phyloP scores from a whole-genome alignment of 2,113 vertebrate genomes.

The Reinhardtius hippoglossoides region DNA sequence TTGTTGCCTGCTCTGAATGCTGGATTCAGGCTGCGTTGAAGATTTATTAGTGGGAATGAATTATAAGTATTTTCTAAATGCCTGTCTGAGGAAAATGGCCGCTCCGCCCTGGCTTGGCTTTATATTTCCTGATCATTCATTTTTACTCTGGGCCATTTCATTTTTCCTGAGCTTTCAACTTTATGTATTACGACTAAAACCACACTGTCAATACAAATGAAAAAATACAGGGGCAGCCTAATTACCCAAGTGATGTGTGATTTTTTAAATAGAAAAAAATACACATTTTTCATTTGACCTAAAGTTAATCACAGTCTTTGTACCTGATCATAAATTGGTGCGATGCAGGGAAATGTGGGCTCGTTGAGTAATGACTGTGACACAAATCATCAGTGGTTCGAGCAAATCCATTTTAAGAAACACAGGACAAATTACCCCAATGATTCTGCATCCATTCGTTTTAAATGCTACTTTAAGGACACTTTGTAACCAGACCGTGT shows the following conservation, averaged over 20 bases:
- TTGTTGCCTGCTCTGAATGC: not conserved
- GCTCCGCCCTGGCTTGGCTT: not conserved
- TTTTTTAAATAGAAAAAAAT: not conserved
- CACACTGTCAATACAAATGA: slow-evolving; percentile 8
- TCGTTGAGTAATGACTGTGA: not conserved
- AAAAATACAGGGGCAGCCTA: slow-evolving; percentile 13
- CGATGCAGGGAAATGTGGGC: not conserved
- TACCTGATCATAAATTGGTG: slow-evolving; percentile 9
- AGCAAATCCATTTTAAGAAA: slow-evolving; percentile 5
- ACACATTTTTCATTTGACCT: slow-evolving; percentile 2
- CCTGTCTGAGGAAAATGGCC: slow-evolving; percentile 8
- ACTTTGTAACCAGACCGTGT: slow-evolving; percentile 6
- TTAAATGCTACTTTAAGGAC: slow-evolving; percentile 30
- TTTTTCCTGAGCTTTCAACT: slow-evolving; percentile 13
- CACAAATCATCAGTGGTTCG: not conserved
- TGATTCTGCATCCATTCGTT: slow-evolving; percentile 13
- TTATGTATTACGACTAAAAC: slow-evolving; percentile 15
- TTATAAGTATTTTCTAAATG: slow-evolving; percentile 26
- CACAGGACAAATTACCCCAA: not conserved
- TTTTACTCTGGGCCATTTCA: not conserved
- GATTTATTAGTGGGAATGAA: slow-evolving; percentile 25
- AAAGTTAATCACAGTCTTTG: slow-evolving; percentile 17
- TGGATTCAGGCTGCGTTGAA: slow-evolving; percentile 1
- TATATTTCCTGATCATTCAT: slow-evolving; percentile 4
- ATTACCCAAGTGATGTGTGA: slow-evolving; percentile 19